Conservation (phyloP, 1,140 invertebrate species). For the Pseudomyrmex gracilis region DNA sequence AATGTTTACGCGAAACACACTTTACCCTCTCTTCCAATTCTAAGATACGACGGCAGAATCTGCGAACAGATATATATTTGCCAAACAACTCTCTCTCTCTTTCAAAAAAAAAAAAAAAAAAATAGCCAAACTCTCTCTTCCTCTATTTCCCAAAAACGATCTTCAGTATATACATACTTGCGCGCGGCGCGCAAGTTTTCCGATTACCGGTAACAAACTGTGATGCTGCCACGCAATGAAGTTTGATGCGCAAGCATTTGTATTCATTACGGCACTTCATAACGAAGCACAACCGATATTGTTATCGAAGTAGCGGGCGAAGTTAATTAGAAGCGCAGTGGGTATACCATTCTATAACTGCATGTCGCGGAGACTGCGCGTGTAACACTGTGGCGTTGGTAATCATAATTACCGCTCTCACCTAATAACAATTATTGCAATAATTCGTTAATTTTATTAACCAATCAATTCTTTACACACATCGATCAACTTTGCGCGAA, state of each 20-base stretch:
- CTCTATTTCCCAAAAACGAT: constrained; percentile 11
- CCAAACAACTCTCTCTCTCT: constrained; percentile 55
- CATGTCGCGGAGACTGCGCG: neutral
- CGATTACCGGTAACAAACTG: neutral
- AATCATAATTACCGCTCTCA: neutral
- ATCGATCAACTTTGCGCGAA: neutral
- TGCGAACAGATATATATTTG: constrained; percentile 43
- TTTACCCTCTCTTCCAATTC: neutral
- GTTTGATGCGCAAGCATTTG: constrained; percentile 3
- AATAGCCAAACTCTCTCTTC: constrained; percentile 33
- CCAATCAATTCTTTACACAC: neutral
- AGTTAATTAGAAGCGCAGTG: constrained; percentile 31
- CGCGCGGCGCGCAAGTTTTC: neutral
- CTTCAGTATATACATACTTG: neutral
- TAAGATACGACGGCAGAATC: constrained; percentile 46
- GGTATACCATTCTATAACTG: neutral
- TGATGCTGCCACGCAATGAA: neutral
- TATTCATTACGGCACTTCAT: neutral
- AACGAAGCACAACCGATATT: constrained; percentile 1
- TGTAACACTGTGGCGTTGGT: neutral
- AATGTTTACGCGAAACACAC: neutral
- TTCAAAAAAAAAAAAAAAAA: no score
- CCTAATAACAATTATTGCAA: neutral
- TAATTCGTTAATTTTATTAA: neutral
- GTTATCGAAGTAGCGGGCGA: constrained; percentile 20